These are phyloP conservation scores for Catharus ustulatus DNA, from an alignment of 2,797 vertebrate species.

Conservation along the genomic window DNA sequence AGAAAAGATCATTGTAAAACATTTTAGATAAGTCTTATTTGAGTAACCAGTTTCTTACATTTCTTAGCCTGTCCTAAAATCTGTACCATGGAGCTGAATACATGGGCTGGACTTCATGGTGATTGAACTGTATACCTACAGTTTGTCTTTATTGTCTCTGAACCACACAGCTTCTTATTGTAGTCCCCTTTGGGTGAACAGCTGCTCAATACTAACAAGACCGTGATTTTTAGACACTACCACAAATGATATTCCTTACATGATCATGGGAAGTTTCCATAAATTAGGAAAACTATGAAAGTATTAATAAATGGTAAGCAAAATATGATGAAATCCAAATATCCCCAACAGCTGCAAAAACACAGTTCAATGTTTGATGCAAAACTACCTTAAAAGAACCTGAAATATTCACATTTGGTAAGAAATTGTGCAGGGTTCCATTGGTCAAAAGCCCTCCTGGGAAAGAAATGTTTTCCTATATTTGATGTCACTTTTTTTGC, in stretches of 20 bases:
- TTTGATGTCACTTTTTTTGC: conserved; percentile 7
- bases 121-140: neutral
- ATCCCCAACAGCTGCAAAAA: neutral
- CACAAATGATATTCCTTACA: neutral
- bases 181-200: neutral
- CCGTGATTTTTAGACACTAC: neutral
- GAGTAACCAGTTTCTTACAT: neutral
- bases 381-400: neutral
- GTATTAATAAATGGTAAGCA: neutral
- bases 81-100: neutral
- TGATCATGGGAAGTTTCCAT: neutral
- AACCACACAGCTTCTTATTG: neutral
- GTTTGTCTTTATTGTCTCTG: neutral
- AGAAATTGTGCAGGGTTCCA: neutral
- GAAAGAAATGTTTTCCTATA: neutral
- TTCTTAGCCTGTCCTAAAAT: neutral
- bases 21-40: neutral
- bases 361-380: neutral
- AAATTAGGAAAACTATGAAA: neutral
- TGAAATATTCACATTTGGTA: neutral
- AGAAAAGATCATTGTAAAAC: accelerated
- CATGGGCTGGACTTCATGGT: neutral
- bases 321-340: neutral
- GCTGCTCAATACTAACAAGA: neutral
- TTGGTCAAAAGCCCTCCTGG: neutral